Percentiles rank a stretch among this genome's conserved stretches.
phyloP scores from a whole-genome alignment of 2,797 vertebrate genomes.

The Echiichthys vipera region DNA sequence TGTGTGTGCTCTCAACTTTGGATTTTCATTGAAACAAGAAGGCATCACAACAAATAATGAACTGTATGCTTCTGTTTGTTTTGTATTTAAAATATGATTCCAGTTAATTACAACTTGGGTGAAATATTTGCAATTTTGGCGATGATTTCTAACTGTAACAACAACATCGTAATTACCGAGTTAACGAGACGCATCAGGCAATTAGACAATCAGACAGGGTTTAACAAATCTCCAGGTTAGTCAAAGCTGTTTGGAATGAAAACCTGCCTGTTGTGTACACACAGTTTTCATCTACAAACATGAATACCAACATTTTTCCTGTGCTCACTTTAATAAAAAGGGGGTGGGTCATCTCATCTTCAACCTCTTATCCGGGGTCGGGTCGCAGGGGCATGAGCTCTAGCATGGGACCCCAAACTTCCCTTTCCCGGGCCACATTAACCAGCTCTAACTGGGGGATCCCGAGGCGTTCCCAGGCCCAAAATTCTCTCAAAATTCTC shows the following conservation, averaged over 20 bases:
- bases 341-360: not conserved
- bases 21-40: slow-evolving; percentile 47
- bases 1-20: slow-evolving; percentile 26
- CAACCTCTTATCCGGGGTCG: too few species aligned
- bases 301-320: not conserved
- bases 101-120: slow-evolving; percentile 15
- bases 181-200: too few species aligned
- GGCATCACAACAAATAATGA: slow-evolving; percentile 26
- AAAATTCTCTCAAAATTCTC: too few species aligned
- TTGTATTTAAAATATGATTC: slow-evolving; percentile 38
- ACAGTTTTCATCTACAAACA: not conserved
- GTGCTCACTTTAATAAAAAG: not conserved
- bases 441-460: too few species aligned
- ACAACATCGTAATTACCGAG: not conserved
- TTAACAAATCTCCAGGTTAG: not conserved
- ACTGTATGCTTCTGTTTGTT: slow-evolving; percentile 44
- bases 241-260: too few species aligned
- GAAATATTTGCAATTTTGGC: slow-evolving; percentile 12
- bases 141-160: not conserved
- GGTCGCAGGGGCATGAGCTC: too few species aligned
- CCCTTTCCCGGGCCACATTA: too few species aligned
- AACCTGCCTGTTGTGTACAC: not conserved
- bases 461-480: too few species aligned
- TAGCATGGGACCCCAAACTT: too few species aligned
- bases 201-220: too few species aligned